Evolutionary conservation across 2,797 vertebrate genomes (phyloP).

Genomic region (Euphonia xanthogaster): DNA sequence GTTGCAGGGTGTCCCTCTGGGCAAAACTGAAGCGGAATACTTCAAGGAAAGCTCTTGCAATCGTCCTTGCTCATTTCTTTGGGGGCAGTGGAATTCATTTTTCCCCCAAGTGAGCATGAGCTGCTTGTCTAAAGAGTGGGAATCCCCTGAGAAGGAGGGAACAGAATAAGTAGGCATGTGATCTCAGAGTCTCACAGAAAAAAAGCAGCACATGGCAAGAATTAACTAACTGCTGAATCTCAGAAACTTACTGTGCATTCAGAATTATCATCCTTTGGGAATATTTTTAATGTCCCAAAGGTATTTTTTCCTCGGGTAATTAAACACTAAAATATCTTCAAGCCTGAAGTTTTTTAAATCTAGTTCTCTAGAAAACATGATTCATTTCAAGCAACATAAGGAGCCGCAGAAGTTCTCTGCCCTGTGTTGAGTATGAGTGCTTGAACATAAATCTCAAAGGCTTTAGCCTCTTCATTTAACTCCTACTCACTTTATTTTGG

Average conservation of each 20-base stretch:
- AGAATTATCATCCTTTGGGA: neutral
- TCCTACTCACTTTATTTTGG: neutral
- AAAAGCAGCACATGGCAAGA: slow-evolving; percentile 32
- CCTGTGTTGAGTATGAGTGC: neutral
- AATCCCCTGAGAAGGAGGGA: slow-evolving; percentile 22
- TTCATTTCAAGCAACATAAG: neutral
- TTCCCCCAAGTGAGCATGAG: neutral
- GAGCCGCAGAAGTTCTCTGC: neutral
- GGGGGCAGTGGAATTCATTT: neutral
- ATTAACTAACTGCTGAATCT: slow-evolving; percentile 30
- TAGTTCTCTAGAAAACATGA: neutral
- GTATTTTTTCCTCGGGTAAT: neutral
- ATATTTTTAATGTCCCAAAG: neutral
- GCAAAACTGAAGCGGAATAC: neutral
- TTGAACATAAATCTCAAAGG: neutral
- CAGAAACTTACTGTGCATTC: neutral
- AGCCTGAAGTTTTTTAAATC: neutral
- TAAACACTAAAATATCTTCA: neutral
- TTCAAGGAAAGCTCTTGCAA: neutral
- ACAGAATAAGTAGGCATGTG: neutral
- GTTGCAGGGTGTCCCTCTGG: neutral
- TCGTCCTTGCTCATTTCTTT: neutral
- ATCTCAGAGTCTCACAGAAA: neutral
- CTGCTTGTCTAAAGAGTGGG: neutral
- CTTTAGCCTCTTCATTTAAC: neutral